Base-by-base conservation (phyloP, 2,113 vertebrate species). In the Illadopsis cleaveri region DNA sequence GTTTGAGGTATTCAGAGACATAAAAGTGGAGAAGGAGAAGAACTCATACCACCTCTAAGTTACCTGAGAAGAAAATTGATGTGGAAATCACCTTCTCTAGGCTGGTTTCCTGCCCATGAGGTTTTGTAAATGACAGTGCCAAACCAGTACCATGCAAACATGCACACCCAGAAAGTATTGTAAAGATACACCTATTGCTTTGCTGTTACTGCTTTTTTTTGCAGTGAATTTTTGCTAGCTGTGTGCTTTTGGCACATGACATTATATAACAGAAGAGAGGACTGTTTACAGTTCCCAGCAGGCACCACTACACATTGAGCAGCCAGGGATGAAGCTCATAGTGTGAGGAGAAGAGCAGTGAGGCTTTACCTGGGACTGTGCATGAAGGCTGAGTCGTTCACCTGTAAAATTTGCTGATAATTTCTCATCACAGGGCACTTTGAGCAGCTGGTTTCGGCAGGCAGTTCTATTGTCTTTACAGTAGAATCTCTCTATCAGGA, bases 291-390 rank as follows among this genome's bases (percentile, higher is more conserved):
- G 82, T 35, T 9, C 17, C 24, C 28, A 23, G 37, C 21, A 58
- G 48, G 33, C 17, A 65, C 7, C 9, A 12, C 13, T 18, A 7
- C 3, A 10, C 4, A 3, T 3, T 22, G 15, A 80, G 35, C 5
- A 23, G 31, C 31, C 30, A 22, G 28, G 15, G 4, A 4, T 15
- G 28, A 81, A 68, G 35, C 18, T 12, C 7, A 0, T 6, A 19
- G 12, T 2, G 12, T 50, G 20, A 83, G 28, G 33, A 45, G 48
- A 19, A 33, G 30, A 86, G 23, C 3, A 3, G 20, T 0, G 0
- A 69, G 54, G 15, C 48, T 83, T 77, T 84, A 98, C 98, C 98
- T 99, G 98, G 8, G 99, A 99, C 50, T 98, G 96, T 2, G 98
- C 98, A 27, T 37, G 93, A 22, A 99, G 90, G 11, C n/a, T 85